Conservation (phyloP, 2,888 invertebrate species). For the Seladonia tumulorum region DNA sequence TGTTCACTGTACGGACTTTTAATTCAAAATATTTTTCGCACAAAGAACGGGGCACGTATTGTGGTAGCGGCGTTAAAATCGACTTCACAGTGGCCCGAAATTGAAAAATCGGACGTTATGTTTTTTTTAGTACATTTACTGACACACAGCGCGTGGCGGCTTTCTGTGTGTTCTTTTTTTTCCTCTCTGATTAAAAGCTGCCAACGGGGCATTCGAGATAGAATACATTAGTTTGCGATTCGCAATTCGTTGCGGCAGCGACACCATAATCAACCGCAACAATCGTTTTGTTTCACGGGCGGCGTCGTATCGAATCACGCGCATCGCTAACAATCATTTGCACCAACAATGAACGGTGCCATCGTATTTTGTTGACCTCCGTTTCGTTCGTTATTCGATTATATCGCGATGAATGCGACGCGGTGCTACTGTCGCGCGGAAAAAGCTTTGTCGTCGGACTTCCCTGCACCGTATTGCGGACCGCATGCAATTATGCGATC, state of each 20-base stretch:
- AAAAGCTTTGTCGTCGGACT: conserved; percentile 50
- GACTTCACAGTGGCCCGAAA: not conserved
- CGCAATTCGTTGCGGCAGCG: conserved; percentile 13
- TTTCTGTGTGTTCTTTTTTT: not conserved
- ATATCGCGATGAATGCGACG: conserved; percentile 43
- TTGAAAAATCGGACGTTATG: not conserved
- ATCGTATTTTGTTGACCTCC: conserved; percentile 66
- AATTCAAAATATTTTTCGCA: not conserved
- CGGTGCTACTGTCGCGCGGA: conserved; percentile 12
- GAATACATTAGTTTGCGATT: not conserved
- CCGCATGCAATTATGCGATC: conserved; percentile 47
- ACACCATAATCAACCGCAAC: conserved; percentile 58
- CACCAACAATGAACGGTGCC: conserved; percentile 56
- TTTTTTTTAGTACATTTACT: not conserved
- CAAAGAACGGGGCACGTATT: not conserved
- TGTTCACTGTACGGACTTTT: not conserved
- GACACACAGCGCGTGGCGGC: not conserved
- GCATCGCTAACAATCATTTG: conserved; percentile 59
- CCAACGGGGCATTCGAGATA: not conserved
- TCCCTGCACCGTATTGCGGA: conserved; percentile 20
- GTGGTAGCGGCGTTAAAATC: not conserved
- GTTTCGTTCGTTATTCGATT: conserved; percentile 53
- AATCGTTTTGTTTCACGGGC: conserved; percentile 63
- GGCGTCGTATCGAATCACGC: conserved; percentile 43
- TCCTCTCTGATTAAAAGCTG: not conserved